phyloP scores from a whole-genome alignment of 1,140 invertebrate genomes.

The Papilio polyxenes region DNA sequence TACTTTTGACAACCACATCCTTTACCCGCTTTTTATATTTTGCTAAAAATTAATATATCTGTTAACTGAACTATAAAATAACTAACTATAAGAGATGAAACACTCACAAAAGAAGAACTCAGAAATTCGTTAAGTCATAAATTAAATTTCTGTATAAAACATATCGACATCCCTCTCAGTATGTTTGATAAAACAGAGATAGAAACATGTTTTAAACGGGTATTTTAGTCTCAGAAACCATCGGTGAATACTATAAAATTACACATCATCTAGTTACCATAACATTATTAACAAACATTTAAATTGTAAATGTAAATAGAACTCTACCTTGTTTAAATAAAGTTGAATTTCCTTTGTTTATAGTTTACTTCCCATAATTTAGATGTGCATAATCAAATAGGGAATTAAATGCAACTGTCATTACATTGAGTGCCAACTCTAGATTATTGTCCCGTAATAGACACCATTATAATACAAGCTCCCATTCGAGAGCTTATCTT shows the following conservation, averaged over 20 bases:
- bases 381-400: neutral
- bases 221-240: neutral
- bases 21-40: neutral
- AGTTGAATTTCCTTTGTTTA: neutral
- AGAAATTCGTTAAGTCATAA: no score
- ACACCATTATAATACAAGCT: constrained; percentile 6
- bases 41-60: neutral
- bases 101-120: no score
- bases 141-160: no score
- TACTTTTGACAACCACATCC: constrained; percentile 6
- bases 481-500: constrained; percentile 11
- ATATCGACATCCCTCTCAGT: no score
- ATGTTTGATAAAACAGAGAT: no score
- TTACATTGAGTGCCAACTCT: constrained; percentile 18
- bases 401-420: neutral
- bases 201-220: no score
- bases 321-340: neutral
- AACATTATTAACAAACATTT: neutral
- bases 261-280: neutral
- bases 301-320: neutral
- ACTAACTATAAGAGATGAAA: no score
- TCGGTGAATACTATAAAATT: neutral
- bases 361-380: neutral
- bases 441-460: neutral
- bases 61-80: neutral